These are phyloP conservation scores for Meteorus colon DNA, from an alignment of 2,888 invertebrate genomes.

Conservation along the genomic window DNA sequence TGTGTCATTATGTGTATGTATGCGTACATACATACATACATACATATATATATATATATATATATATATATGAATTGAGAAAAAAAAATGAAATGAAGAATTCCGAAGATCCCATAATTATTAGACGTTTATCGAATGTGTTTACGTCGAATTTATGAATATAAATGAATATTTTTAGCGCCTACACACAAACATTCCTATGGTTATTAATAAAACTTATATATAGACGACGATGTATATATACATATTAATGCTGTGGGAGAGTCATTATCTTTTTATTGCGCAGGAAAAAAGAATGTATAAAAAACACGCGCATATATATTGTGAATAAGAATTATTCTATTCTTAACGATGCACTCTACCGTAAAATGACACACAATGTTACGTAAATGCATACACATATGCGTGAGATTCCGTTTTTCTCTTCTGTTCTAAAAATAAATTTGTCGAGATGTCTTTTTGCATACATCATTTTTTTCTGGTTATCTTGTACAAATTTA, in stretches of 20 bases:
- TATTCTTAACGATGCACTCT: constrained; percentile 24
- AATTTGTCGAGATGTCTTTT: neutral
- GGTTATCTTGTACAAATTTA: neutral
- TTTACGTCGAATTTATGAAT: neutral
- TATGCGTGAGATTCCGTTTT: constrained; percentile 12
- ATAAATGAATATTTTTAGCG: neutral
- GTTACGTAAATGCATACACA: constrained; percentile 21
- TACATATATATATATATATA: too few species aligned
- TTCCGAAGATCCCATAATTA: neutral
- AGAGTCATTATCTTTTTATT: constrained; percentile 14
- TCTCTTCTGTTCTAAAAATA: constrained; percentile 13
- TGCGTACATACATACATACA: too few species aligned
- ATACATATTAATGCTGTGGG: neutral
- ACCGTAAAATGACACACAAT: constrained; percentile 22
- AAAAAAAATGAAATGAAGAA: neutral
- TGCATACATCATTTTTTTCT: constrained; percentile 6
- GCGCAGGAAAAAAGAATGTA: neutral
- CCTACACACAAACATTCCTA: neutral
- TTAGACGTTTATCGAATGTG: neutral
- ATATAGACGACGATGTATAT: too few species aligned
- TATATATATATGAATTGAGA: neutral
- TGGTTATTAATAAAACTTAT: neutral
- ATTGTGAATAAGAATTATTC: neutral
- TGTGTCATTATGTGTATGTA: too few species aligned
- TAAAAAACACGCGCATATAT: constrained; percentile 7